These are phyloP conservation scores for Chiloscyllium punctatum DNA, from an alignment of 2,797 vertebrate genomes.

Conservation along the genomic window DNA sequence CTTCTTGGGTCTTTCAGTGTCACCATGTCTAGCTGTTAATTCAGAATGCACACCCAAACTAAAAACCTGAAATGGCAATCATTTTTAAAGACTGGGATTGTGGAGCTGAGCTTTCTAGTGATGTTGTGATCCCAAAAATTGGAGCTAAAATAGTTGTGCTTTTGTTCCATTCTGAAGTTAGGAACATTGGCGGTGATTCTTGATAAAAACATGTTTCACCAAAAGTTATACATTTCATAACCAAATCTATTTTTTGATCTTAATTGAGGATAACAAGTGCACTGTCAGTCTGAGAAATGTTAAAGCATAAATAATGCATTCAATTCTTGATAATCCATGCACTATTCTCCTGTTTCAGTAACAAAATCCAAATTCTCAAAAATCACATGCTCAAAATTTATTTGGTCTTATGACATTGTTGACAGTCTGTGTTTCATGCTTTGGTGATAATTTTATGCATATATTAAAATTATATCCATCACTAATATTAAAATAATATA, in stretches of 20 bases:
- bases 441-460: not conserved
- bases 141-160: not conserved
- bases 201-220: not conserved
- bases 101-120: too few relatives aligned
- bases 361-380: not conserved
- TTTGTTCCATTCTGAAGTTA: not conserved
- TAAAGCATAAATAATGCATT: not conserved
- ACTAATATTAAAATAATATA: slow-evolving; percentile 13
- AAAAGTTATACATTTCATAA: not conserved
- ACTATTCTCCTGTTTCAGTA: not conserved
- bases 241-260: not conserved
- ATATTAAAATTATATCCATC: not conserved
- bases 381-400: not conserved
- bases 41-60: too few relatives aligned
- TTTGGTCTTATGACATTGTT: not conserved
- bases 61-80: too few relatives aligned
- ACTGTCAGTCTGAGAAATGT: not conserved
- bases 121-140: too few relatives aligned
- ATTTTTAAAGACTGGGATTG: too few relatives aligned
- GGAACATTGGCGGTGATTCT: not conserved
- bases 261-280: not conserved
- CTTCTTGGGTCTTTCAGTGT: too few relatives aligned
- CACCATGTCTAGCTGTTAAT: too few relatives aligned
- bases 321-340: not conserved
- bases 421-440: not conserved